Percentiles rank a stretch among this genome's conserved stretches.
These are phyloP conservation scores for Caenorhabditis drosophilae DNA, from an alignment of 2,888 invertebrate genomes.

Conservation along the genomic window DNA sequence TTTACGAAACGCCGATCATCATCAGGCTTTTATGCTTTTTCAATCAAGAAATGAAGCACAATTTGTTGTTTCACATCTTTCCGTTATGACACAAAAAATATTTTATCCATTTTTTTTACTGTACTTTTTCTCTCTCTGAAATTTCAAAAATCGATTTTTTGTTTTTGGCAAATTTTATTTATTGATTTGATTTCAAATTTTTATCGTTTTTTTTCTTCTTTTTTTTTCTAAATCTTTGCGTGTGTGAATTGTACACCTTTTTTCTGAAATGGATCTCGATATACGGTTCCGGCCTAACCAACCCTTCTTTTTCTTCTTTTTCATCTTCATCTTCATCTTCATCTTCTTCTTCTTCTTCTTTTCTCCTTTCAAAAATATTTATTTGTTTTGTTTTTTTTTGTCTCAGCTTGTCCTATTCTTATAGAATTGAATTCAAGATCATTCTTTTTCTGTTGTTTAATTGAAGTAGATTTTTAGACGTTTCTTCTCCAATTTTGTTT, in stretches of 20 bases:
- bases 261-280: slow-evolving; percentile 39
- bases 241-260: slow-evolving; percentile 6
- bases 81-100: neutral
- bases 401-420: slow-evolving; percentile 7
- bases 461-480: slow-evolving; percentile 10
- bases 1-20: neutral
- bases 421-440: slow-evolving; percentile 3
- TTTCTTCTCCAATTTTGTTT: slow-evolving; percentile 1
- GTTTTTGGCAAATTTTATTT: neutral
- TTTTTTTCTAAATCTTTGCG: neutral
- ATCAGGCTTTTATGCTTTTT: neutral
- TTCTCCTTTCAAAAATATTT: slow-evolving; percentile 4
- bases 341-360: slow-evolving; percentile 1
- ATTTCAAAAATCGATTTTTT: slow-evolving; percentile 1
- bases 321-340: neutral
- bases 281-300: slow-evolving; percentile 29
- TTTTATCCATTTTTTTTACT: slow-evolving; percentile 1
- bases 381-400: neutral
- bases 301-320: neutral
- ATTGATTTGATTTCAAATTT: slow-evolving; percentile 11
- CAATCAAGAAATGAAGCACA: neutral
- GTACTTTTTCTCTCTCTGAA: slow-evolving; percentile 2
- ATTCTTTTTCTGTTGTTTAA: slow-evolving; percentile 4
- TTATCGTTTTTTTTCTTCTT: too few relatives aligned
- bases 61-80: too few relatives aligned